These are phyloP conservation scores for Merodon equestris DNA, from an alignment of 2,888 invertebrate genomes.

Conservation along the genomic window DNA sequence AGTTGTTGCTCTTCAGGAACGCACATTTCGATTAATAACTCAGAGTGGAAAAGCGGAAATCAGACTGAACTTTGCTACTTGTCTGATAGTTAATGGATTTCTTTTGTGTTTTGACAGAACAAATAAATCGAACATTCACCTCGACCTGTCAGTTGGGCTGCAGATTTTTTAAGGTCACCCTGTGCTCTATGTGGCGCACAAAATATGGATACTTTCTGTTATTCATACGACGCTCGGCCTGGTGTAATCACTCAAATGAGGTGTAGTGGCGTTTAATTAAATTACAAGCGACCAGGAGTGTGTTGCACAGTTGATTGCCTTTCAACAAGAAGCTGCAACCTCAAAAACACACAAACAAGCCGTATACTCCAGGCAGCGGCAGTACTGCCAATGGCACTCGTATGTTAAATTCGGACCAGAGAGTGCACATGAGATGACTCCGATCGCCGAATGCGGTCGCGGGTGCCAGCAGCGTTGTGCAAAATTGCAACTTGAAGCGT, in stretches of 20 bases:
- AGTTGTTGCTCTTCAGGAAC: slow-evolving; percentile 26
- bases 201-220: not conserved
- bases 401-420: slow-evolving; percentile 8
- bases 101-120: slow-evolving; percentile 11
- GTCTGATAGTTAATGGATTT: slow-evolving; percentile 3
- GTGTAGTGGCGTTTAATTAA: slow-evolving; percentile 17
- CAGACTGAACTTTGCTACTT: not conserved
- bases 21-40: no score
- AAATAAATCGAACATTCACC: slow-evolving; percentile 43
- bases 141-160: slow-evolving; percentile 15
- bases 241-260: slow-evolving; percentile 14
- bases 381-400: not conserved
- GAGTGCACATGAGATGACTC: slow-evolving; percentile 23
- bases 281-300: not conserved
- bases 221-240: not conserved
- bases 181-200: slow-evolving; percentile 6
- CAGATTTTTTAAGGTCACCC: slow-evolving; percentile 40
- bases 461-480: slow-evolving; percentile 1
- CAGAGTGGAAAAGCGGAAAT: slow-evolving; percentile 7
- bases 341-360: not conserved
- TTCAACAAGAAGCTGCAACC: not conserved
- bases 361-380: not conserved
- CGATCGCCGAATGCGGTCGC: no score
- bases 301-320: not conserved
- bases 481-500: slow-evolving; percentile 30